Conservation (phyloP, 2,113 vertebrate genomes). For the Paramisgurnus dabryanus region DNA sequence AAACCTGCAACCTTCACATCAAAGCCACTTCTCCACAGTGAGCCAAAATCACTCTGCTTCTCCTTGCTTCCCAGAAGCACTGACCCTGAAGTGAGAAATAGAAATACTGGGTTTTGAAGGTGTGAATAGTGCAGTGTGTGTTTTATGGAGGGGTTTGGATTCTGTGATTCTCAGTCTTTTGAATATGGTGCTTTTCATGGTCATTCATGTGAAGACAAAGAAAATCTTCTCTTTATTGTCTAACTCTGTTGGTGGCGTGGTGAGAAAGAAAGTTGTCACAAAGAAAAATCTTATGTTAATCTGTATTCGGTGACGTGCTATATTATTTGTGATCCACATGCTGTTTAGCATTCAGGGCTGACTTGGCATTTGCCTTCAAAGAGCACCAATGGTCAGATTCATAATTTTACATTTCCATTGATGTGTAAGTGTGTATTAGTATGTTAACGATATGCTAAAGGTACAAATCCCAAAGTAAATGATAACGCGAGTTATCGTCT, state of each 20-base stretch:
- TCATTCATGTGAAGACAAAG: slow-evolving; percentile 1
- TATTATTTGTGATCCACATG: no score
- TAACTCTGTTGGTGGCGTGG: neutral
- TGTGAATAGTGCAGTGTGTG: slow-evolving; percentile 6
- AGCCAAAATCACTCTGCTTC: slow-evolving; percentile 12
- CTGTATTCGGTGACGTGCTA: neutral
- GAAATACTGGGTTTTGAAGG: neutral
- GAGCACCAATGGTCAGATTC: no score
- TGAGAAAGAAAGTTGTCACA: neutral
- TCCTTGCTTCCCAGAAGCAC: neutral
- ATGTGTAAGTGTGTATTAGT: no score
- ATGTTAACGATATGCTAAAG: no score
- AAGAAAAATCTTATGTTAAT: neutral
- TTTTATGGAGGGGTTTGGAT: slow-evolving; percentile 7
- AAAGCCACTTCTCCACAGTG: slow-evolving; percentile 19
- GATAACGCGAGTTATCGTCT: no score
- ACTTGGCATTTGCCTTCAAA: neutral
- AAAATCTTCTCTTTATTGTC: neutral
- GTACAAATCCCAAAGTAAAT: no score
- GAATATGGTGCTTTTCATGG: neutral
- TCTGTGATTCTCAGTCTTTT: neutral
- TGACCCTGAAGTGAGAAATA: slow-evolving; percentile 7
- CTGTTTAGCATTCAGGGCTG: neutral
- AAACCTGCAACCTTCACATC: slow-evolving; percentile 6
- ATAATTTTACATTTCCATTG: no score